Percentiles rank a stretch among this genome's conserved stretches.
phyloP scores from a whole-genome alignment of 2,888 invertebrate species.

The Osmoderma eremita region DNA sequence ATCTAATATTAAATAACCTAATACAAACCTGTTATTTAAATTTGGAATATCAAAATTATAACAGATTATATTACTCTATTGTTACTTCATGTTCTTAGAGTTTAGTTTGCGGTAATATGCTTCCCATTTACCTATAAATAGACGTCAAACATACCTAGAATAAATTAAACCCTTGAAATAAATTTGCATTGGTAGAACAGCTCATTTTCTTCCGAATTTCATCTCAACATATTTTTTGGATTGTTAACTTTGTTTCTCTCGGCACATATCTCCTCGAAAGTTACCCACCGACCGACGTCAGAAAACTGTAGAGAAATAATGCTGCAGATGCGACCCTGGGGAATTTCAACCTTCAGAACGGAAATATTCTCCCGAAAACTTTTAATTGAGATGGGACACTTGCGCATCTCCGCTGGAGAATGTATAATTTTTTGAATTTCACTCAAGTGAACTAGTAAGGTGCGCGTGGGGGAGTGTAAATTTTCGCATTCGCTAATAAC shows the following conservation, averaged over 20 bases:
- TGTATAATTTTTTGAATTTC: conserved; percentile 42
- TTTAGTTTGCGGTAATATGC: too few relatives aligned
- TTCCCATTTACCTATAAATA: too few relatives aligned
- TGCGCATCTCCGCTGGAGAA: conserved; percentile 29
- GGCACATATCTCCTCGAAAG: conserved; percentile 18
- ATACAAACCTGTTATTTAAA: too few relatives aligned
- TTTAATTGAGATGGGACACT: conserved; percentile 41
- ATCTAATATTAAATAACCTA: too few relatives aligned
- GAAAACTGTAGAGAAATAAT: conserved; percentile 29
- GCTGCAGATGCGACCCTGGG: conserved; percentile 24
- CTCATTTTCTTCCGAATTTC: not conserved
- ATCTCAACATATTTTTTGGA: conserved; percentile 13
- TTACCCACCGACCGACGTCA: conserved; percentile 19
- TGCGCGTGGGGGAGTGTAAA: conserved; percentile 17
- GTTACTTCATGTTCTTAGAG: too few relatives aligned
- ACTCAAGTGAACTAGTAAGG: conserved; percentile 34
- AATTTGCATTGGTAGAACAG: not conserved
- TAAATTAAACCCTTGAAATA: conserved; percentile 3
- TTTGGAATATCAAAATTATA: too few relatives aligned
- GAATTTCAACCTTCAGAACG: conserved; percentile 33
- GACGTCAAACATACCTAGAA: too few relatives aligned
- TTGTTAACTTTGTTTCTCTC: conserved; percentile 17
- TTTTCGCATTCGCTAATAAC: conserved; percentile 31
- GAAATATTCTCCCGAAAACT: conserved; percentile 38
- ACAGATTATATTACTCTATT: too few relatives aligned